phyloP scores from a whole-genome alignment of 2,113 vertebrate species.

The Lagenorhynchus albirostris region DNA sequence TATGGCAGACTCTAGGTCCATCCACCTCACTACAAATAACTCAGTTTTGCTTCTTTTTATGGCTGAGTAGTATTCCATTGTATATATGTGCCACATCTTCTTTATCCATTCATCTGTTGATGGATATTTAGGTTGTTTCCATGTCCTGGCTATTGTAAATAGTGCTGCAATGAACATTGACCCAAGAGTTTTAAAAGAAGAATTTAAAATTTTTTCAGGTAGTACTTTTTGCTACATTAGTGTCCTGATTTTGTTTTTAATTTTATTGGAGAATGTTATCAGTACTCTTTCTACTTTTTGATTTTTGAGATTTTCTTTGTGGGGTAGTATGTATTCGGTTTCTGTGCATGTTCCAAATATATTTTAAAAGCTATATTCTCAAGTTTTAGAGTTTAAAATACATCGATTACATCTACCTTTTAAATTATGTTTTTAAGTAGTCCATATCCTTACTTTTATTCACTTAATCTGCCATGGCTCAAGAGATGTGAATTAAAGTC shows the following conservation, averaged over 20 bases:
- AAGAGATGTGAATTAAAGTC: not conserved
- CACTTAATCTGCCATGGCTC: not conserved
- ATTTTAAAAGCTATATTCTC: not conserved
- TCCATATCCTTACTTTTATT: not conserved
- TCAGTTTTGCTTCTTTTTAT: no score
- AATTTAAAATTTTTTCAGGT: not conserved
- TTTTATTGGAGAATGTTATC: not conserved
- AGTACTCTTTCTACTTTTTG: not conserved
- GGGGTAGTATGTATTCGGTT: not conserved
- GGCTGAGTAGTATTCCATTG: no score
- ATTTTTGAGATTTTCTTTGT: constrained; percentile 9
- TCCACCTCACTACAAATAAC: no score
- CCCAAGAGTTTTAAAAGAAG: not conserved
- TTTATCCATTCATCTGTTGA: no score
- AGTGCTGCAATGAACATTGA: no score
- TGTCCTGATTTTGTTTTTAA: not conserved
- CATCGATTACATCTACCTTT: not conserved
- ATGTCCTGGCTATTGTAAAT: no score
- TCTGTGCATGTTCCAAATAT: not conserved
- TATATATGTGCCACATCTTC: no score
- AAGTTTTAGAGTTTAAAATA: not conserved
- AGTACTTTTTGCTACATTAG: not conserved
- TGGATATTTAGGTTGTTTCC: no score
- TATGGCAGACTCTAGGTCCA: no score
- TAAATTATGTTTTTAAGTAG: not conserved